Conservation (phyloP, 2,113 vertebrate species). For the Nannobrachium achirus region DNA sequence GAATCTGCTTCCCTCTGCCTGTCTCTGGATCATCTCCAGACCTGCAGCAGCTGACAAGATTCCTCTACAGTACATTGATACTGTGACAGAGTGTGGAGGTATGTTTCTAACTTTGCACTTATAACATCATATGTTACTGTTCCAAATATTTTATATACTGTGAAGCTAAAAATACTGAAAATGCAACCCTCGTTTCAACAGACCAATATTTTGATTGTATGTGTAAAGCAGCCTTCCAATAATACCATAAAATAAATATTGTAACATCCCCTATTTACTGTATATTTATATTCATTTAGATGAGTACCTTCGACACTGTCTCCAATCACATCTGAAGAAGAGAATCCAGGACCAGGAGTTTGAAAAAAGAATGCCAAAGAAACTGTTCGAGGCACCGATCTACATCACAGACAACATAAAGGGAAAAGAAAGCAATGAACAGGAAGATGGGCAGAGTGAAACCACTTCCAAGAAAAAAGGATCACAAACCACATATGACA, state of each 20-base stretch:
- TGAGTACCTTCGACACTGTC: too few relatives aligned
- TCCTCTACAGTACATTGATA: background rate
- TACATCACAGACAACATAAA: constrained; percentile 13
- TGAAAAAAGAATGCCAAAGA: fast-evolving
- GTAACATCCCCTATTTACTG: background rate
- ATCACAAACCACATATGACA: background rate
- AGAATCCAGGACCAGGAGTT: too few relatives aligned
- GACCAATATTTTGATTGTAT: too few relatives aligned
- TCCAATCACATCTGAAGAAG: too few relatives aligned
- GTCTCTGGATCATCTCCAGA: constrained; percentile 49
- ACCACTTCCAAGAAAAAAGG: background rate
- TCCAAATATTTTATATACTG: background rate
- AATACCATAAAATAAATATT: background rate
- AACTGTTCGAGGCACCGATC: constrained; percentile 33
- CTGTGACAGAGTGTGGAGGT: constrained; percentile 51
- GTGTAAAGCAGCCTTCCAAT: too few relatives aligned
- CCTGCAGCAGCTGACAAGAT: background rate
- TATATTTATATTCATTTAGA: too few relatives aligned
- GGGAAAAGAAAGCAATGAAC: background rate
- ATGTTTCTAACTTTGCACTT: background rate
- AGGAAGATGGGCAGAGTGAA: background rate
- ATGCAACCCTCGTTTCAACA: too few relatives aligned
- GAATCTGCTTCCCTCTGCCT: constrained; percentile 47
- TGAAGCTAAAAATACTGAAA: too few relatives aligned
- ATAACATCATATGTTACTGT: background rate